These are phyloP conservation scores for Ciconia nigra DNA, from an alignment of 2,797 vertebrate genomes.

Conservation along the genomic window DNA sequence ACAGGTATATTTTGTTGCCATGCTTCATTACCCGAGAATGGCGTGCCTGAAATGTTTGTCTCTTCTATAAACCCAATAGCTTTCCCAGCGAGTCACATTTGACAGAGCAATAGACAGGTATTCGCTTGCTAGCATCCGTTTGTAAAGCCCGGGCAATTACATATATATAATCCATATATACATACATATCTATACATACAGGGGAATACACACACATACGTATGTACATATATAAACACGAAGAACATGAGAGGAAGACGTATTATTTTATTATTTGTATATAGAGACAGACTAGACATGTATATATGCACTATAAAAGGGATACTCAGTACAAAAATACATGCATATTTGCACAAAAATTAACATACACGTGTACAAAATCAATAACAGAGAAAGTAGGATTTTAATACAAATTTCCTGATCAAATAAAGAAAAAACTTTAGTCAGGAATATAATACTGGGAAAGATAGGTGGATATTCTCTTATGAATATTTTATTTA, in stretches of 20 bases:
- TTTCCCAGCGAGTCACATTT: slow-evolving; percentile 76
- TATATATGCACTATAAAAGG: background rate
- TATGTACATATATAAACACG: background rate
- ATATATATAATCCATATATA: background rate
- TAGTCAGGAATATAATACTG: background rate
- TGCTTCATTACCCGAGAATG: slow-evolving; percentile 98
- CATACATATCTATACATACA: background rate
- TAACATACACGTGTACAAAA: background rate
- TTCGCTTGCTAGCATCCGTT: slow-evolving; percentile 66
- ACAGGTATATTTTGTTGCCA: slow-evolving; percentile 97
- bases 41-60: slow-evolving; percentile 97
- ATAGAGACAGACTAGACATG: background rate
- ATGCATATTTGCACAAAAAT: background rate
- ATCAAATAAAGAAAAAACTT: background rate
- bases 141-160: slow-evolving; percentile 72
- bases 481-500: slow-evolving; percentile 10
- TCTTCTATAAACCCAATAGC: slow-evolving; percentile 83
- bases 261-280: background rate
- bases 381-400: background rate
- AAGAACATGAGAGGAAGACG: background rate
- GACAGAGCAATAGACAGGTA: slow-evolving; percentile 79
- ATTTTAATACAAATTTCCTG: background rate
- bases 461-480: background rate
- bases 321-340: background rate
- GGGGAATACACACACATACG: background rate